phyloP scores from a whole-genome alignment of 2,888 invertebrate genomes.

The Epirrhoe tristata region DNA sequence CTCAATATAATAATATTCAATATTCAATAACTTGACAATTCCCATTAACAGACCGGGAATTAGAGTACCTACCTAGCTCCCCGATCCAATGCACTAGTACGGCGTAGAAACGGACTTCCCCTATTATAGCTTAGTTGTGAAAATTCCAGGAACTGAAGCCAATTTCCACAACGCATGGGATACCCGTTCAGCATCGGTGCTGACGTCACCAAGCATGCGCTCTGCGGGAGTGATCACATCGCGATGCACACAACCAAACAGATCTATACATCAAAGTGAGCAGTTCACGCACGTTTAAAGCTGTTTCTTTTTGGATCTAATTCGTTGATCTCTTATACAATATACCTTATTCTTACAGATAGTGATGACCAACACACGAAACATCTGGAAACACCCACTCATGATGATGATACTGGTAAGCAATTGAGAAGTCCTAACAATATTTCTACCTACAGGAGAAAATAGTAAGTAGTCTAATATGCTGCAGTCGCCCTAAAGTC shows the following conservation, averaged over 20 bases:
- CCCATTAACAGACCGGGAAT: no score
- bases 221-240: constrained; percentile 39
- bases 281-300: constrained; percentile 17
- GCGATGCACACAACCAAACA: background rate
- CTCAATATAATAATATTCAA: no score
- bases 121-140: no score
- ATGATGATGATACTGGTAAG: constrained; percentile 22
- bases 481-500: no score
- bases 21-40: no score
- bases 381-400: constrained; percentile 16
- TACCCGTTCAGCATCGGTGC: constrained; percentile 31
- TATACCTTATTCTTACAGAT: background rate
- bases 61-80: no score
- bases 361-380: background rate
- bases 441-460: no score
- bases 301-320: background rate
- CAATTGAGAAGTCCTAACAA: background rate
- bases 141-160: constrained; percentile 20
- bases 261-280: background rate
- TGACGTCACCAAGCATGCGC: constrained; percentile 33
- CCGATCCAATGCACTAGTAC: no score
- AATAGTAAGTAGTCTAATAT: no score
- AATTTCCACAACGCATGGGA: background rate
- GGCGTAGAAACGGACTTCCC: no score
- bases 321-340: no score